These are phyloP conservation scores for Copidosoma aretas DNA, from an alignment of 2,888 invertebrate species.

Conservation along the genomic window DNA sequence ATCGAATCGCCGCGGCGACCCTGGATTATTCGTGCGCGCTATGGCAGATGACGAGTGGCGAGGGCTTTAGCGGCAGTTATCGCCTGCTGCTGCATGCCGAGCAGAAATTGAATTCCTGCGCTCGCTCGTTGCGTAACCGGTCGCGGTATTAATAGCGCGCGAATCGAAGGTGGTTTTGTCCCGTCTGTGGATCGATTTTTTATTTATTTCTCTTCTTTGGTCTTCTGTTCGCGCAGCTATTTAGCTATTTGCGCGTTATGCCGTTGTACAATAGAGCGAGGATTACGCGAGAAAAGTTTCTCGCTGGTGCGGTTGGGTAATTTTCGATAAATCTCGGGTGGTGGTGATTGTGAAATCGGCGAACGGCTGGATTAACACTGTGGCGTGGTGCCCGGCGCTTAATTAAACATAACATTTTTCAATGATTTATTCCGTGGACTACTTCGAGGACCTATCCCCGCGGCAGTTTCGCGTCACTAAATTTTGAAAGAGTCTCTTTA, in stretches of 20 bases:
- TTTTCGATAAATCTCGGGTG: too few species aligned
- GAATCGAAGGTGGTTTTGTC: conserved; percentile 5
- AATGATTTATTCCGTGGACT: too few species aligned
- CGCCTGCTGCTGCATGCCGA: neutral
- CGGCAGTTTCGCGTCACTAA: too few species aligned
- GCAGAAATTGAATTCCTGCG: conserved; percentile 1
- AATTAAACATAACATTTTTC: too few species aligned
- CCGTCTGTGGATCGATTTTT: neutral
- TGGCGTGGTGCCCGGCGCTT: neutral
- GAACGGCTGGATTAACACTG: too few species aligned
- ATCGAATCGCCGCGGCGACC: neutral
- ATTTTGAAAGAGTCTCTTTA: neutral
- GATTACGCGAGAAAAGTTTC: too few species aligned
- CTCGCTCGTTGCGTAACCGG: conserved; percentile 6
- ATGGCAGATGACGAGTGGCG: too few species aligned
- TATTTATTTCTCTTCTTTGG: too few species aligned
- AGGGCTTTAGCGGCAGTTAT: neutral
- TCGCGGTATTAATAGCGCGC: neutral
- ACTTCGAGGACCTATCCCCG: neutral
- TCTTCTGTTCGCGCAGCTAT: neutral
- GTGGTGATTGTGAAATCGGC: too few species aligned
- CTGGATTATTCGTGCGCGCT: neutral
- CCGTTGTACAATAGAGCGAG: too few species aligned
- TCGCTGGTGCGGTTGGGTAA: too few species aligned
- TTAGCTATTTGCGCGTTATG: too few species aligned